Evolutionary conservation across 2,888 invertebrate species (phyloP), one percentile per base, ranked within the genome.

Genomic region (Maniola hyperantus): DNA sequence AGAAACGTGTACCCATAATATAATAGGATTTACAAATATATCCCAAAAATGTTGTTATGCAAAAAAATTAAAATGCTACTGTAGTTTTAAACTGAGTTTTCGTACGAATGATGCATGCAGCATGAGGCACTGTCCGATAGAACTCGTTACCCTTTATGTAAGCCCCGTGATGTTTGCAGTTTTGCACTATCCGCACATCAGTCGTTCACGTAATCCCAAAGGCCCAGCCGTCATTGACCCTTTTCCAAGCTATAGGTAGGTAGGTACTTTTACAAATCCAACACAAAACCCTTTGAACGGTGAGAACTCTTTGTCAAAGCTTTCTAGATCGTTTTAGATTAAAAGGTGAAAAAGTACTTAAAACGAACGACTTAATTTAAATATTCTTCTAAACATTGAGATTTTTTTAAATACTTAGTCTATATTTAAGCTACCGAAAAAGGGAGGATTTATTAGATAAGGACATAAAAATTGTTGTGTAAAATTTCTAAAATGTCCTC

Each of bases 141-240:
- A 64, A 64, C 54, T 64, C 60, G 60, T 64, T 67, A 64, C 50
- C 48, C 64, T 58, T 54, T 67, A 51, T 67, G 59, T 60, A 60
- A 67, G 18, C 44, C 42, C 51, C 48, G 53, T 44, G 53, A 44
- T 42, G 51, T 50, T 63, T 63, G 53, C 59, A 59, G 48, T 48
- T 50, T 63, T 63, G 53, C 59, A 59, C 59, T 48, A 59, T 59
- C 46, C 34, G 15, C 46, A 59, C 59, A 59, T 59, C 34, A 15
- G 48, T 59, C 59, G 59, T 59, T 57, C 57, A 46, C 59, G 33
- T 48, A 59, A 59, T 59, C 59, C 59, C 18, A 33, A 8, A 46
- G 36, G 36, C 42, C 20, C 7, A 59, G 48, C 46, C 46, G 59
- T 48, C 48, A 59, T 59, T 59, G 59, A 59, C 48, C 59, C 59